Conservation (phyloP, 2,888 invertebrate genomes). For the Clistopyga incitator region DNA sequence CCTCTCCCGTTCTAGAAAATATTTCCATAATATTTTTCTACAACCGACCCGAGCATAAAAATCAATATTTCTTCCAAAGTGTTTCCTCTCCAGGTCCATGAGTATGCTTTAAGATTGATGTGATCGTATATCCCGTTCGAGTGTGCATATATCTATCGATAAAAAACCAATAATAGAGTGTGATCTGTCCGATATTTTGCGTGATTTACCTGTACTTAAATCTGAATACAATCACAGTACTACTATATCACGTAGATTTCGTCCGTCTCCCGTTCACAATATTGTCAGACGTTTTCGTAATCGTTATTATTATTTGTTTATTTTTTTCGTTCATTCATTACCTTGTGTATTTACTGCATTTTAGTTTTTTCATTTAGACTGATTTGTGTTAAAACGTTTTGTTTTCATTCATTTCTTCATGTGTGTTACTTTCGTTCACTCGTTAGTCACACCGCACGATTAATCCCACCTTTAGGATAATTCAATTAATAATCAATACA, state of each 20-base stretch:
- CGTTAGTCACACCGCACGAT: conserved; percentile 62
- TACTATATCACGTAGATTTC: conserved; percentile 37
- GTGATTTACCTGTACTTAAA: conserved; percentile 5
- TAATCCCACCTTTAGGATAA: conserved; percentile 60
- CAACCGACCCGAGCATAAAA: neutral
- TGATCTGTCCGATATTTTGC: conserved; percentile 39
- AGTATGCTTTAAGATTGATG: conserved; percentile 47
- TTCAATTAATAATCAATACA: conserved; percentile 46
- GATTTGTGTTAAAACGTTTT: neutral
- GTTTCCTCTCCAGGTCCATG: neutral
- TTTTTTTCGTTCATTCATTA: conserved; percentile 13
- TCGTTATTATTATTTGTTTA: conserved; percentile 35
- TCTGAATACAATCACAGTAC: conserved; percentile 24
- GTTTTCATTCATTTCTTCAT: conserved; percentile 52
- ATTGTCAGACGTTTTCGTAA: conserved; percentile 62
- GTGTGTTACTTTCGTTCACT: conserved; percentile 68
- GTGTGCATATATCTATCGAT: conserved; percentile 38
- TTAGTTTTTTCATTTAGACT: conserved; percentile 20
- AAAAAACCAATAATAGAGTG: conserved; percentile 22
- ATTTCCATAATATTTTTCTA: no score
- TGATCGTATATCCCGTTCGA: conserved; percentile 44
- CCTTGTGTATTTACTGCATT: conserved; percentile 41
- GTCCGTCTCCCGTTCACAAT: conserved; percentile 54
- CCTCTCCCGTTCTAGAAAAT: neutral
- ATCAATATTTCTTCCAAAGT: neutral